These are phyloP conservation scores for Stomatorhinus walkeri DNA, from an alignment of 2,797 vertebrate species.

Conservation along the genomic window DNA sequence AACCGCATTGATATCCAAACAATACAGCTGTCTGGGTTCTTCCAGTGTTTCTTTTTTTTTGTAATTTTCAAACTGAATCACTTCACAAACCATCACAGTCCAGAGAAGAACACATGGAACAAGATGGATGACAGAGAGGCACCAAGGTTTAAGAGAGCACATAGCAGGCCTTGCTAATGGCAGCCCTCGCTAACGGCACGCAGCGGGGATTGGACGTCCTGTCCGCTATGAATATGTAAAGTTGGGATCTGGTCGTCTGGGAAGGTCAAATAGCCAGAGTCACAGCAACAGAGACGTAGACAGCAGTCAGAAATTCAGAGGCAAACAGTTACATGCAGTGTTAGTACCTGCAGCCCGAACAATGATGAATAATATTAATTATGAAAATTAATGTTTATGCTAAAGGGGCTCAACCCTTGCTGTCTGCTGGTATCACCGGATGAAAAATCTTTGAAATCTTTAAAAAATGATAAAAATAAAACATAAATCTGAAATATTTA, in stretches of 20 bases:
- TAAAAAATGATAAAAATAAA: not conserved
- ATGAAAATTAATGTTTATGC: not conserved
- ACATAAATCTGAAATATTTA: not conserved
- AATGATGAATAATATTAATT: not conserved
- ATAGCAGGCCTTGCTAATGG: not conserved
- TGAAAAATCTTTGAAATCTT: not conserved
- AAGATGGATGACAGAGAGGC: not conserved
- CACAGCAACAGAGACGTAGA: not conserved
- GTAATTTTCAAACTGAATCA: not conserved
- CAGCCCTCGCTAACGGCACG: not conserved
- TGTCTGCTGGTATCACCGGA: conserved; percentile 11
- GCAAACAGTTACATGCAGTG: not conserved
- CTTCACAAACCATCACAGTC: not conserved
- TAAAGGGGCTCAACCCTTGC: not conserved
- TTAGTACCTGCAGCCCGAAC: not conserved
- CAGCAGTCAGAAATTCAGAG: not conserved
- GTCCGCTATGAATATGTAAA: not conserved
- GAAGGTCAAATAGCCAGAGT: not conserved
- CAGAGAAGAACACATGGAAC: not conserved
- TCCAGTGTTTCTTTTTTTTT: not conserved
- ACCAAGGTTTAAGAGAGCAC: conserved; percentile 1
- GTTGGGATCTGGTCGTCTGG: not conserved
- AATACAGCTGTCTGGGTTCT: not conserved
- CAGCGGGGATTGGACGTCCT: conserved; percentile 10
- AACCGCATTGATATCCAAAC: not conserved